phyloP scores from a whole-genome alignment of 2,113 vertebrate genomes.

The Antechinus flavipes region DNA sequence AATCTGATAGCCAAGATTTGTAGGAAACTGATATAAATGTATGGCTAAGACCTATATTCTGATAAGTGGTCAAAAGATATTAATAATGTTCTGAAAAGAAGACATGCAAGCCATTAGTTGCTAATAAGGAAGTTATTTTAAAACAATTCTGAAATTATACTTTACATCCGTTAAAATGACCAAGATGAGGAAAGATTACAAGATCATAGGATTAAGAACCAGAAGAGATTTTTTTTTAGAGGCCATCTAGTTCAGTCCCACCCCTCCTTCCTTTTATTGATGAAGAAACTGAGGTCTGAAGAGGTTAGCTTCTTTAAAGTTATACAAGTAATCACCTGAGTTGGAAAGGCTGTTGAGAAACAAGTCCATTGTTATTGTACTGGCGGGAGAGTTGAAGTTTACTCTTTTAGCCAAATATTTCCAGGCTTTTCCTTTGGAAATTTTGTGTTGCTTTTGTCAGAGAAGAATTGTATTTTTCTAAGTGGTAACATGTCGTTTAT shows the following conservation, averaged over 20 bases:
- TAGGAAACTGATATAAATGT: not conserved
- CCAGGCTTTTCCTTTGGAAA: not conserved
- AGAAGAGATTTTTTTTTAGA: not conserved
- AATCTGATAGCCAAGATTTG: not conserved
- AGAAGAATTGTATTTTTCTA: not conserved
- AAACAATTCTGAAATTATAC: not conserved
- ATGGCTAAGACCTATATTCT: not conserved
- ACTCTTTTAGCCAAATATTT: not conserved
- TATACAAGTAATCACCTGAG: not conserved
- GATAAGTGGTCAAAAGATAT: not conserved
- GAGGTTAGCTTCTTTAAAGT: not conserved
- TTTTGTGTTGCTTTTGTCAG: not conserved
- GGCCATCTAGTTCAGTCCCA: not conserved
- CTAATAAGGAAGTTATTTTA: not conserved
- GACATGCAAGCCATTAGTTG: not conserved
- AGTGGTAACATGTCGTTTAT: not conserved
- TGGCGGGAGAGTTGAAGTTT: not conserved
- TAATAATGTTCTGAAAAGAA: not conserved
- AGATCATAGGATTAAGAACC: not conserved
- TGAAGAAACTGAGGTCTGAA: not conserved
- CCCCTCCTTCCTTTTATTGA: not conserved
- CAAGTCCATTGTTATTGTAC: not conserved
- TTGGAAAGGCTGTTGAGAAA: not conserved
- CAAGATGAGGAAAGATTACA: not conserved
- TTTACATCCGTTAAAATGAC: not conserved